phyloP scores from a whole-genome alignment of 1,140 invertebrate species.

The Dendrolimus punctatus region DNA sequence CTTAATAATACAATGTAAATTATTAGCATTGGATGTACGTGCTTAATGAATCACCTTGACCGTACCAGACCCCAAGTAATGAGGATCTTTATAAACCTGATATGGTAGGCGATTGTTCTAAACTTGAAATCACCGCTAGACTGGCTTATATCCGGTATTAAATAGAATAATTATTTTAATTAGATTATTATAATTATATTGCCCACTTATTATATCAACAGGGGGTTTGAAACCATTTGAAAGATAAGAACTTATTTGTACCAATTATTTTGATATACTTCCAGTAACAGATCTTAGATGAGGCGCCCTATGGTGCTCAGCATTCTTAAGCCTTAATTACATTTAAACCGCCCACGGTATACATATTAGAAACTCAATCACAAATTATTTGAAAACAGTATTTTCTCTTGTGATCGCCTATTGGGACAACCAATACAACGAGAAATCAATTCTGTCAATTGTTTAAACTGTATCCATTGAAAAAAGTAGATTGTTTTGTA shows the following conservation, averaged over 20 bases:
- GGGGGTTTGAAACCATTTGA: slow-evolving; percentile 11
- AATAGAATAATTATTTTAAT: slow-evolving; percentile 28
- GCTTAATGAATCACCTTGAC: slow-evolving; percentile 13
- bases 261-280: slow-evolving; percentile 7
- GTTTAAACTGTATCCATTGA: neutral
- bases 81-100: slow-evolving; percentile 10
- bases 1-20: slow-evolving; percentile 6
- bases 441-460: slow-evolving; percentile 2
- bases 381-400: too few relatives aligned
- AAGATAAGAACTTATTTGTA: slow-evolving; percentile 11
- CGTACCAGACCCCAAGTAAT: slow-evolving; percentile 16
- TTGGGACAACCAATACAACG: too few relatives aligned
- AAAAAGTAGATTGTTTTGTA: slow-evolving; percentile 4
- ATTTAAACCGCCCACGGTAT: too few relatives aligned
- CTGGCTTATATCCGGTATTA: slow-evolving; percentile 24
- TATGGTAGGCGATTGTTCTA: slow-evolving; percentile 6
- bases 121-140: slow-evolving; percentile 15
- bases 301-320: slow-evolving; percentile 12
- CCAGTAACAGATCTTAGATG: neutral
- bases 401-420: too few relatives aligned
- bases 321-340: neutral
- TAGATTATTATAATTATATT: slow-evolving; percentile 25
- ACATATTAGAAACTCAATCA: too few relatives aligned
- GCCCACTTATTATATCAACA: slow-evolving; percentile 18
- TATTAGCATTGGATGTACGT: slow-evolving; percentile 5